phyloP scores from a whole-genome alignment of 2,113 vertebrate species.

The Nansenia antarctica region DNA sequence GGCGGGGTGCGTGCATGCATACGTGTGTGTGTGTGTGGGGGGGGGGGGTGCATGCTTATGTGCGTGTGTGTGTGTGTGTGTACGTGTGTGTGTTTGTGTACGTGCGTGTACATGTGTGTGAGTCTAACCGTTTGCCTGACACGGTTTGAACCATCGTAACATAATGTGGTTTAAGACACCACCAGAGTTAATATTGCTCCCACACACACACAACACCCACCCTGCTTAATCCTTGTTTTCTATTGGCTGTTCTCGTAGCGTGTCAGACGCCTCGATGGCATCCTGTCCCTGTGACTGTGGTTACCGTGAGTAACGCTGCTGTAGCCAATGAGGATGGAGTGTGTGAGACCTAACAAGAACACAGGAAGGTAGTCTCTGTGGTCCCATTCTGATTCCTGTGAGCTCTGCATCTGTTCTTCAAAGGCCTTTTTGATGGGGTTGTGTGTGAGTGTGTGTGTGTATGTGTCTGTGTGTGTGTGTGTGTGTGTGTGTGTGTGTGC shows the following conservation, averaged over 20 bases:
- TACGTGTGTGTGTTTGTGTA: no score
- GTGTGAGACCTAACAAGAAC: neutral
- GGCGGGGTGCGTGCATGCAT: no score
- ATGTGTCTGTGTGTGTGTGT: slow-evolving; percentile 9
- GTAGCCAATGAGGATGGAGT: neutral
- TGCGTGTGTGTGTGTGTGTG: neutral
- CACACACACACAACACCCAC: neutral
- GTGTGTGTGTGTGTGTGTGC: neutral
- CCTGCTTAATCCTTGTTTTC: neutral
- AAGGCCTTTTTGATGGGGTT: neutral
- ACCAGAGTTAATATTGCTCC: neutral
- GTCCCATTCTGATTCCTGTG: neutral
- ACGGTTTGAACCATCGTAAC: neutral
- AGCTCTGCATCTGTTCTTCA: neutral
- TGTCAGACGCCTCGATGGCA: neutral
- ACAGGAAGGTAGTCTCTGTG: no score
- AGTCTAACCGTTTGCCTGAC: no score
- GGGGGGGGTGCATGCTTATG: no score
- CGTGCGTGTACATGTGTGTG: neutral
- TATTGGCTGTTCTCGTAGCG: neutral
- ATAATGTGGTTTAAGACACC: neutral
- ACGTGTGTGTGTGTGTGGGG: no score
- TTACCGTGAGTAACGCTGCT: neutral
- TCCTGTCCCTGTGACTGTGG: no score
- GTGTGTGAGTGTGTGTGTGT: neutral